Base-by-base conservation (phyloP, 2,797 vertebrate species). In the Cottoperca gobio region DNA sequence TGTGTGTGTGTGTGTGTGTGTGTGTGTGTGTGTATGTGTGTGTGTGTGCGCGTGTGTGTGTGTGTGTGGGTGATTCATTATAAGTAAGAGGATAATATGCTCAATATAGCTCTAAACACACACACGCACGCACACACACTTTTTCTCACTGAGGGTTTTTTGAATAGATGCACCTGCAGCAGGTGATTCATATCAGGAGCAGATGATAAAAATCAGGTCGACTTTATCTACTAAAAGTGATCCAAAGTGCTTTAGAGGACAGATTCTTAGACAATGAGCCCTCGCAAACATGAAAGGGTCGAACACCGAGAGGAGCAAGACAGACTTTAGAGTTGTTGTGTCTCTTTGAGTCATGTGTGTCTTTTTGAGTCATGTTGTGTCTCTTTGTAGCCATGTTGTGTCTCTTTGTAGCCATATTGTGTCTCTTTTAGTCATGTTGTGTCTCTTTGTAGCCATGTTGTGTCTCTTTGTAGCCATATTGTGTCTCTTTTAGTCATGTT, bases 151-250 rank as follows among this genome's bases (percentile, higher is more conserved):
- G 59, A 57, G 28, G 31, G 24, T 43, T n/a, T 13, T 60, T 16
- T 64, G 58, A 73, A 57, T 46, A 28, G 66, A 81, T n/a, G 62
- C 86, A 86, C 74, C 85, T 84, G 86, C 81, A 2, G 74, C 67
- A 76, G 85, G 63, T 83, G 9, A 48, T 26, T 61, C 58, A n/a
- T 0, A 23, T 65, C 50, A 21, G 16, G 35, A 43, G 37, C 8
- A 23, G n/a, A 12, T n/a, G 40, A 61, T 16, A 19, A 8, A 8
- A 28, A 61, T 45, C 58, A 45, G 28, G 5, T 37, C 5, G 5
- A 35, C 39, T 40, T 40, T 40, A n/a, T n/a, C n/a, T 33, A 19
- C 26, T 24, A 3, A 16, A 23, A 48, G 26, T 8, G 26, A 61
- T 11, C 39, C 24, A 28, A 10, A 58, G 55, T 9, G 21, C 21